These are phyloP conservation scores for Hydropsyche betteni DNA, from an alignment of 2,888 invertebrate genomes.

Conservation along the genomic window DNA sequence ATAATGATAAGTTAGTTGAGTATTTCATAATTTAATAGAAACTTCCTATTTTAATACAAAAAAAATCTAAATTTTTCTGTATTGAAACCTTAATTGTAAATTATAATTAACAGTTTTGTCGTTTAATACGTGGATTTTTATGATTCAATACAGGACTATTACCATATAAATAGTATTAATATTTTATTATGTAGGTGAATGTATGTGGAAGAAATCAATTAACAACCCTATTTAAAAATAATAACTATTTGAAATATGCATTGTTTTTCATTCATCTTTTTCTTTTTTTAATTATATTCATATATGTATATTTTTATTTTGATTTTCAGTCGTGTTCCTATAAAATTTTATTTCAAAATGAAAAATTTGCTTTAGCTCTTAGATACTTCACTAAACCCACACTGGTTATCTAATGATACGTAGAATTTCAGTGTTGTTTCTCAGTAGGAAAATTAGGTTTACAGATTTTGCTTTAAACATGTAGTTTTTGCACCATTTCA, in stretches of 20 bases:
- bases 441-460: neutral
- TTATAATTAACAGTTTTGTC: too few species aligned
- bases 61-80: too few species aligned
- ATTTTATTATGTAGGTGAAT: conserved; percentile 27
- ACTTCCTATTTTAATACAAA: too few species aligned
- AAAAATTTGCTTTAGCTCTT: conserved; percentile 10
- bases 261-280: conserved; percentile 28
- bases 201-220: conserved; percentile 36
- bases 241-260: conserved; percentile 28
- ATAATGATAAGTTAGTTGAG: too few species aligned
- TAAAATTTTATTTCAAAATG: neutral
- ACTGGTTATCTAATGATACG: conserved; percentile 5
- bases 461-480: conserved; percentile 29
- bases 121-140: neutral
- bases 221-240: conserved; percentile 28
- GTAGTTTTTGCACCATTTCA: conserved; percentile 31
- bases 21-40: too few species aligned
- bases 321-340: too few species aligned
- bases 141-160: conserved; percentile 20
- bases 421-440: conserved; percentile 3
- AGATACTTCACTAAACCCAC: conserved; percentile 22
- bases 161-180: conserved; percentile 10
- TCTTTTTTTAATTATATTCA: neutral
- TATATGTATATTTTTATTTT: too few species aligned
- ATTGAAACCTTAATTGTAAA: too few species aligned